These are phyloP conservation scores for Ennomos fuscantarius DNA, from an alignment of 2,888 invertebrate species.

Conservation along the genomic window DNA sequence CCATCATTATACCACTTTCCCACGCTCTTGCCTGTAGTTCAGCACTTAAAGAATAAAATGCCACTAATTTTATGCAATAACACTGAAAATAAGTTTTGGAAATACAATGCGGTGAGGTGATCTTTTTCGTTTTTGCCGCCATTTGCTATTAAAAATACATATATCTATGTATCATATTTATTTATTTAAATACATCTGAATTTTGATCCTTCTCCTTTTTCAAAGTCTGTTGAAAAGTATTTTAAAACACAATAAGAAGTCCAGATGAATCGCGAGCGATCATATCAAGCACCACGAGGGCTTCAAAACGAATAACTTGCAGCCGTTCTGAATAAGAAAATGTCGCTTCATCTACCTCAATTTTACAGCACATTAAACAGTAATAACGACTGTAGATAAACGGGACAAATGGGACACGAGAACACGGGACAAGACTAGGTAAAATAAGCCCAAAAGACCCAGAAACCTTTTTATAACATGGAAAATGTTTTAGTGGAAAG, in stretches of 20 bases:
- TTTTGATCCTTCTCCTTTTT: no score
- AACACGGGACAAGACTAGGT: slow-evolving; percentile 31
- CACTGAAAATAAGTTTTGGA: no score
- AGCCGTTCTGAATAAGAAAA: slow-evolving; percentile 25
- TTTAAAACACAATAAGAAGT: not conserved
- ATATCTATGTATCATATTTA: no score
- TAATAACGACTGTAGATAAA: slow-evolving; percentile 54
- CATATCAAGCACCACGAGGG: slow-evolving; percentile 4
- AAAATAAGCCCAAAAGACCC: slow-evolving; percentile 42
- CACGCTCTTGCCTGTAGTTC: no score
- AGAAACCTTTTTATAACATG: slow-evolving; percentile 50
- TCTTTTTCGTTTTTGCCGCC: no score
- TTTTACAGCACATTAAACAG: slow-evolving; percentile 54
- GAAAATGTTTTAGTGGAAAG: slow-evolving; percentile 50
- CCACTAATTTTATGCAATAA: no score
- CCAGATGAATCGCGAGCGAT: slow-evolving; percentile 1
- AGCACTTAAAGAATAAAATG: no score
- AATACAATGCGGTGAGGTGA: no score
- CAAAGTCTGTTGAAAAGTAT: no score
- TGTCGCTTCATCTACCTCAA: slow-evolving; percentile 41
- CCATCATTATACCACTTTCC: no score
- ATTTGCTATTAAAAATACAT: no score
- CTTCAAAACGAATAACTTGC: slow-evolving; percentile 6
- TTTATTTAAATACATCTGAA: no score
- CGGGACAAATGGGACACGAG: slow-evolving; percentile 48